phyloP scores from a whole-genome alignment of 2,888 invertebrate genomes.

The Himalopsyche tibetana region DNA sequence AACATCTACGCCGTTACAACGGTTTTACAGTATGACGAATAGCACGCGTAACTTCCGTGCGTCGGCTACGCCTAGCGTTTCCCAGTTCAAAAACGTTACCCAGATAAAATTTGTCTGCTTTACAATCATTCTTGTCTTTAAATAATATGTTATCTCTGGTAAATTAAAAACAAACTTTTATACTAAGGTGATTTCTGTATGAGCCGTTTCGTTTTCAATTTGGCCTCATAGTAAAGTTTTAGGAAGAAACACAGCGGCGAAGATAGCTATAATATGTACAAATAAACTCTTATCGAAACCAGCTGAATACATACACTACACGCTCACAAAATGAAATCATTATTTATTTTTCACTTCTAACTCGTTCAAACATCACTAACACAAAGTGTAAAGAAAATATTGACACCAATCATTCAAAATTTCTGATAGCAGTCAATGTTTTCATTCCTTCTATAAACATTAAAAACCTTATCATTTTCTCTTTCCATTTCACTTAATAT shows the following conservation, averaged over 20 bases:
- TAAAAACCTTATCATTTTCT: constrained; percentile 11
- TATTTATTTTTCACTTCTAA: constrained; percentile 20
- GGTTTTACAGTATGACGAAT: too few species aligned
- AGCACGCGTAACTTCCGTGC: too few species aligned
- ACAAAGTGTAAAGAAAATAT: constrained; percentile 28
- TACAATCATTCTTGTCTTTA: too few species aligned
- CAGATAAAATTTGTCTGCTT: too few species aligned
- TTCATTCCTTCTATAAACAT: background rate
- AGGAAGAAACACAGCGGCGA: background rate
- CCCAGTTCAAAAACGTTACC: too few species aligned
- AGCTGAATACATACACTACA: background rate
- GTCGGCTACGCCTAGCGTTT: too few species aligned
- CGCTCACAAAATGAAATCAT: constrained; percentile 4
- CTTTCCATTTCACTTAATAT: constrained; percentile 16
- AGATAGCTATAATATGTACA: background rate
- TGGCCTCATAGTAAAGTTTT: too few species aligned
- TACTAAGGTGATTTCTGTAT: too few species aligned
- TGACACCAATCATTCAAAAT: constrained; percentile 16
- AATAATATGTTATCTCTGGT: too few species aligned
- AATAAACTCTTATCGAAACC: background rate
- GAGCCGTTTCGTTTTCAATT: too few species aligned
- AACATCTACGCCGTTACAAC: too few species aligned
- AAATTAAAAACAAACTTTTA: too few species aligned
- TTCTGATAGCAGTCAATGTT: constrained; percentile 29
- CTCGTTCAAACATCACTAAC: constrained; percentile 8